Evolutionary conservation across 2,888 invertebrate species (phyloP), one percentile per base, ranked within the genome.

Genomic region (Hybos culiciformis): DNA sequence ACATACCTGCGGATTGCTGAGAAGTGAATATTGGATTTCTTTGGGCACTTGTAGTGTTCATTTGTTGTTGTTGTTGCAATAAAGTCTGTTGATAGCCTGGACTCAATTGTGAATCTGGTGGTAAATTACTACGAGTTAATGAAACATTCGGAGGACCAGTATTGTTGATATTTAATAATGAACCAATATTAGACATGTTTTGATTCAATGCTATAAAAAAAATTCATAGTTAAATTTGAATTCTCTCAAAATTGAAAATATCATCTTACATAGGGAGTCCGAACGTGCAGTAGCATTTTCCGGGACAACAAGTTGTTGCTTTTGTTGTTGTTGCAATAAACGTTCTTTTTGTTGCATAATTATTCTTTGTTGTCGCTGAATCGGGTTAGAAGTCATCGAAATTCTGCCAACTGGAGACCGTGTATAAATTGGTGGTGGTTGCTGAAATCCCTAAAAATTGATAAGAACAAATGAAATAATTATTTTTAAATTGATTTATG

Each of bases 111-210:
- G 73, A 72, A 49, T 73, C 71, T 46, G 73, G 70, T 12, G 71
- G 71, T 53, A 73, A 65, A 53, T 77, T 74, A 32, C 77, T 75
- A 47, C 80, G 71, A 63, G 85, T 83, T 50, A 92, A 71, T 47
- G 91, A 80, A 42, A 93, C 92, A 66, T 93, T 93, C 43, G 90
- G 87, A 49, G 87, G 86, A 42, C 65, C 67, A 38, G 81, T 82
- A 55, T 83, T 83, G 60, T 83, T 85, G 56, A 91, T 83, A 60
- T 83, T 85, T 56, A 91, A 73, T 53, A 93, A 72, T 48, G 83
- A 86, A 60, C 82, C 85, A 56, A 92, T 85, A 57, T 84, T 88
- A 50, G 60, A 59, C 24, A 64, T 54, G 50, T 61, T 61, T 39
- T 66, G 57, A 57, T 62, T 66, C 29, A 66, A 56, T 47, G 64